Percentiles rank a stretch among this genome's conserved stretches.
Evolutionary conservation across 1,140 invertebrate genomes (phyloP).

Genomic region (Littorina saxatilis): DNA sequence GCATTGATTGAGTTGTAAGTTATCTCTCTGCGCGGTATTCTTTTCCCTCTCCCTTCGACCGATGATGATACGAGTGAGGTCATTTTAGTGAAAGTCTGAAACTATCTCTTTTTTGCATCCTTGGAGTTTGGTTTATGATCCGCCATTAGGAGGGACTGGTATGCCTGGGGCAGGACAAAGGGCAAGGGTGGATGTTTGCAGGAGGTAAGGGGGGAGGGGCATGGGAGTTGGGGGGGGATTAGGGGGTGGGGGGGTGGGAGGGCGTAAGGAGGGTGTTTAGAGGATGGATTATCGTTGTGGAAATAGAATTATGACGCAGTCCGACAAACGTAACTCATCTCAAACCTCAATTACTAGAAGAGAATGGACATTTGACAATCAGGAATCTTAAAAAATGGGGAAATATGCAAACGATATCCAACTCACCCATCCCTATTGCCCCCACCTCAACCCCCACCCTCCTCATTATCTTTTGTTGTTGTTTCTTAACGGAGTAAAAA

Average conservation of each 20-base stretch:
- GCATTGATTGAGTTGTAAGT: conserved; percentile 23
- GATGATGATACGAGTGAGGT: neutral
- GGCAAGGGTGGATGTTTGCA: no score
- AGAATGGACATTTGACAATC: neutral
- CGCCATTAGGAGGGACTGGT: neutral
- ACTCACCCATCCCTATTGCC: no score
- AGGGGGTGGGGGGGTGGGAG: neutral
- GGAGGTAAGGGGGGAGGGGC: neutral
- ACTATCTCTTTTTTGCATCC: neutral
- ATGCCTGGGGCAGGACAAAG: neutral
- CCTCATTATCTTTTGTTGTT: no score
- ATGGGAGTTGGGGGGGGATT: neutral
- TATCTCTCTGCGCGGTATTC: neutral
- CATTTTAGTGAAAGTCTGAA: neutral
- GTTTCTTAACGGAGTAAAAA: no score
- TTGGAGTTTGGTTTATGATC: neutral
- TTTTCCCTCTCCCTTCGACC: neutral
- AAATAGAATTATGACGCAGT: no score
- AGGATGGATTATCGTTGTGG: no score
- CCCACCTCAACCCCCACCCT: no score
- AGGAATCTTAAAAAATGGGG: no score
- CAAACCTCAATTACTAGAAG: neutral
- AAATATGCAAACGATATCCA: no score
- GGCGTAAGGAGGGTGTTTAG: no score
- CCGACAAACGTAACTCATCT: neutral